These are phyloP conservation scores for Anthoscopus minutus DNA, from an alignment of 2,113 vertebrate genomes.

Conservation along the genomic window DNA sequence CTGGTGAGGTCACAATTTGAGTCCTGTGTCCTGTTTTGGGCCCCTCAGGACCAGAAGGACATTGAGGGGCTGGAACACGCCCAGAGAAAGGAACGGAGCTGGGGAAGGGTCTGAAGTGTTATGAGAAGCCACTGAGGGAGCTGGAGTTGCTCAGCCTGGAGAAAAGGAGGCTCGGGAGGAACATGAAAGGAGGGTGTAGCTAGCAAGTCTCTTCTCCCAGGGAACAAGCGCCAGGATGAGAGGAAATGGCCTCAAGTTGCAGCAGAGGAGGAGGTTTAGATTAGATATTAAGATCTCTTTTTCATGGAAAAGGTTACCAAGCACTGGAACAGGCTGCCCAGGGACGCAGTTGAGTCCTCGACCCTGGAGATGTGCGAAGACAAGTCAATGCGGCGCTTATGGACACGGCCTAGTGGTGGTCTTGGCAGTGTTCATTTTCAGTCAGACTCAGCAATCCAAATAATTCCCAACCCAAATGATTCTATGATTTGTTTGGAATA, in stretches of 20 bases:
- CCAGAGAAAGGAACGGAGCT: background rate
- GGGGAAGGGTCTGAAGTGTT: background rate
- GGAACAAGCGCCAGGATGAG: background rate
- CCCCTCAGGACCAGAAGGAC: background rate
- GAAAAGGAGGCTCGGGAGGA: background rate
- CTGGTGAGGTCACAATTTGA: fast-evolving
- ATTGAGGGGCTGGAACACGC: fast-evolving
- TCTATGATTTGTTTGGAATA: background rate
- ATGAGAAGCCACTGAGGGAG: background rate
- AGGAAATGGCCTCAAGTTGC: fast-evolving
- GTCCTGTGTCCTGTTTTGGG: background rate
- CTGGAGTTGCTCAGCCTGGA: background rate
- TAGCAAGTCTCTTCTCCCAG: background rate
- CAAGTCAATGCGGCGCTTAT: background rate
- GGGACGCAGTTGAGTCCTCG: background rate
- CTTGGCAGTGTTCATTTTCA: background rate
- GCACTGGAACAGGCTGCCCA: background rate
- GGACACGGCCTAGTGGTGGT: background rate
- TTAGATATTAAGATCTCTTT: background rate
- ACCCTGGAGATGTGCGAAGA: fast-evolving
- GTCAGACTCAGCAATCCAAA: background rate
- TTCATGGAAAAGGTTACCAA: background rate
- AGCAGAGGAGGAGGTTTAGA: background rate
- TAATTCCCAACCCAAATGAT: background rate
- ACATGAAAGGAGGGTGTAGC: background rate